phyloP scores from a whole-genome alignment of 2,888 invertebrate genomes.

The Keiferia lycopersicella region DNA sequence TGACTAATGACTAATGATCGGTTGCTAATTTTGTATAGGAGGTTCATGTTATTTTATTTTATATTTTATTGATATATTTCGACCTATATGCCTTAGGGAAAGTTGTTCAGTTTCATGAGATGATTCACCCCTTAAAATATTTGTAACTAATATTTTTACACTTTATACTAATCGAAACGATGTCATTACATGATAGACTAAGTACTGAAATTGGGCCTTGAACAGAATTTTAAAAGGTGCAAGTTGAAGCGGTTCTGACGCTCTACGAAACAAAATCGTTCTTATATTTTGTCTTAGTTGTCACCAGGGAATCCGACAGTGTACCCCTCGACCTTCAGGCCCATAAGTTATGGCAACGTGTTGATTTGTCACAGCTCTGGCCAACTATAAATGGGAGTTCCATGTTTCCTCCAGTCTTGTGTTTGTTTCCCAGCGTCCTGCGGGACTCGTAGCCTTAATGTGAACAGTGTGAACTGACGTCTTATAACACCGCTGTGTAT shows the following conservation, averaged over 20 bases:
- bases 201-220: too few species aligned
- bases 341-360: not conserved
- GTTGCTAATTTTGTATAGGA: too few species aligned
- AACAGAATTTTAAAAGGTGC: too few species aligned
- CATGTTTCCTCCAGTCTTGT: not conserved
- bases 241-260: too few species aligned
- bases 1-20: too few species aligned
- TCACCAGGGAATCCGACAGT: not conserved
- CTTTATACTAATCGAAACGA: not conserved
- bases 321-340: not conserved
- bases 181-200: too few species aligned
- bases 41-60: too few species aligned
- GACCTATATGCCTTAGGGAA: too few species aligned
- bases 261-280: not conserved
- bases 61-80: too few species aligned
- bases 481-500: not conserved
- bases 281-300: not conserved
- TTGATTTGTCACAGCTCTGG: not conserved
- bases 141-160: too few species aligned
- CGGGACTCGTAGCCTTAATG: not conserved
- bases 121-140: too few species aligned
- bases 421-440: not conserved
- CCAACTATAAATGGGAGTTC: slow-evolving; percentile 4
- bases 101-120: too few species aligned
- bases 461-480: not conserved